These are phyloP conservation scores for Maccullochella peelii DNA, from an alignment of 2,113 vertebrate species.

Conservation along the genomic window DNA sequence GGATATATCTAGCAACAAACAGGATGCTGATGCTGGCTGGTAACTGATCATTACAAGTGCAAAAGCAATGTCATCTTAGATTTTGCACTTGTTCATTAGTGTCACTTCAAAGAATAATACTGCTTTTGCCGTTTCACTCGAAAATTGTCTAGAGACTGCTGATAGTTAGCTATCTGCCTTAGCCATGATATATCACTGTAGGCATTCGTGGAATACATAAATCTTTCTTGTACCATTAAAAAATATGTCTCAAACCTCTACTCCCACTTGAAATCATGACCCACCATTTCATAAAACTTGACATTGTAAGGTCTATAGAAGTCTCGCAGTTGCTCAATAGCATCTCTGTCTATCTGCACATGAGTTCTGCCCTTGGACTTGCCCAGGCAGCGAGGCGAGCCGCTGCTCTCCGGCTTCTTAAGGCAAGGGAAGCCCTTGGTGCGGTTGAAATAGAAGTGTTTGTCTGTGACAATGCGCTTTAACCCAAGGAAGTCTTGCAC, in stretches of 20 bases:
- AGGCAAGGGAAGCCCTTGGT: slow-evolving; percentile 97
- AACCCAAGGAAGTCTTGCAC: slow-evolving; percentile 95
- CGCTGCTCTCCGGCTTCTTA: slow-evolving; percentile 88
- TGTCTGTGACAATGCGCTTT: slow-evolving; percentile 91
- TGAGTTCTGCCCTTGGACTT: slow-evolving; percentile 96
- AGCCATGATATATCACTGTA: slow-evolving; percentile 14
- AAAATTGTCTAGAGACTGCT: slow-evolving; percentile 43
- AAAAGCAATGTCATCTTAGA: slow-evolving; percentile 38
- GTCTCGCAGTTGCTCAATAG: slow-evolving; percentile 93
- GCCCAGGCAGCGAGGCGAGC: slow-evolving; percentile 91
- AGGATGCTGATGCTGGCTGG: slow-evolving; percentile 49
- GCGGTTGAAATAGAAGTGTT: slow-evolving; percentile 98
- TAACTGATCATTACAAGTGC: slow-evolving; percentile 49
- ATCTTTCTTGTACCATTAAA: slow-evolving; percentile 34
- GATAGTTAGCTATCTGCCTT: slow-evolving; percentile 14
- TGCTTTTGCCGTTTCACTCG: slow-evolving; percentile 7
- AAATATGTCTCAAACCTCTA: slow-evolving; percentile 63
- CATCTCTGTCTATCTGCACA: slow-evolving; percentile 93
- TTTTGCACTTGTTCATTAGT: slow-evolving; percentile 40
- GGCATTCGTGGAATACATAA: slow-evolving; percentile 44
- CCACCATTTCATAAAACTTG: slow-evolving; percentile 94
- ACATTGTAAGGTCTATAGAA: slow-evolving; percentile 95
- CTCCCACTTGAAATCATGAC: slow-evolving; percentile 96
- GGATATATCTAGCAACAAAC: slow-evolving; percentile 36
- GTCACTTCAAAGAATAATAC: slow-evolving; percentile 38